A percentile compares a stretch with the other conserved stretches of the same genome.
These are phyloP conservation scores for Leucophora obtusa DNA, from an alignment of 2,888 invertebrate genomes.

Conservation along the genomic window DNA sequence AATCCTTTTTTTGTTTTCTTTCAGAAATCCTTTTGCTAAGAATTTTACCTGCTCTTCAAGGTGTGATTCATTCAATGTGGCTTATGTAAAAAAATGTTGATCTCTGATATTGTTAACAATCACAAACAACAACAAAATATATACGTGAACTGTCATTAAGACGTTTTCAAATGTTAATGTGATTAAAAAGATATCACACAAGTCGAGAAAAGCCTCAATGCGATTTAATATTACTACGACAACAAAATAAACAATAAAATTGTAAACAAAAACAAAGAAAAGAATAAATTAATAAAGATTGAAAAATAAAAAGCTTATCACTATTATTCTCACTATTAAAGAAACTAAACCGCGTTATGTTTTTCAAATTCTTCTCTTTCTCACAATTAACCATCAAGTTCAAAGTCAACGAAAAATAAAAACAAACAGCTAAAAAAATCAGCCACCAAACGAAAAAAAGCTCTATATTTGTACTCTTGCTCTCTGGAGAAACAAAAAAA, in stretches of 20 bases:
- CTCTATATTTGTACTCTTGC: slow-evolving; percentile 30
- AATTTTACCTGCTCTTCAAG: not conserved
- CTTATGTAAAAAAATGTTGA: not conserved
- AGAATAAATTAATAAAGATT: not conserved
- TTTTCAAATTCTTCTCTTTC: slow-evolving; percentile 7
- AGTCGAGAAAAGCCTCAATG: slow-evolving; percentile 5
- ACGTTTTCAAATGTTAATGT: slow-evolving; percentile 3
- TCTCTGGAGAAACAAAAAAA: slow-evolving; percentile 21
- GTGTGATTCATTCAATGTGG: not conserved
- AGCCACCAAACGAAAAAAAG: slow-evolving; percentile 31
- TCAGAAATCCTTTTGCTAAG: not conserved
- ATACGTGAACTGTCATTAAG: slow-evolving; percentile 19
- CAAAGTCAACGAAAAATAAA: slow-evolving; percentile 57
- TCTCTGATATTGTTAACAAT: not conserved
- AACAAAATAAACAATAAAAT: slow-evolving; percentile 8
- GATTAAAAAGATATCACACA: not conserved
- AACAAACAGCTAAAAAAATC: slow-evolving; percentile 8
- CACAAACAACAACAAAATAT: not conserved
- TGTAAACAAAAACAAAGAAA: slow-evolving; percentile 3
- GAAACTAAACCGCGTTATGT: slow-evolving; percentile 1
- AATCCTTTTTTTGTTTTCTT: slow-evolving; percentile 4
- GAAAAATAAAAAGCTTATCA: slow-evolving; percentile 39
- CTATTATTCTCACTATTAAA: not conserved
- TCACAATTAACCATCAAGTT: slow-evolving; percentile 49
- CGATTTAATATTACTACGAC: not conserved